A percentile compares a stretch with the other conserved stretches of the same genome.
Evolutionary conservation across 2,113 vertebrate species (phyloP).

Genomic region (Boleophthalmus pectinirostris): DNA sequence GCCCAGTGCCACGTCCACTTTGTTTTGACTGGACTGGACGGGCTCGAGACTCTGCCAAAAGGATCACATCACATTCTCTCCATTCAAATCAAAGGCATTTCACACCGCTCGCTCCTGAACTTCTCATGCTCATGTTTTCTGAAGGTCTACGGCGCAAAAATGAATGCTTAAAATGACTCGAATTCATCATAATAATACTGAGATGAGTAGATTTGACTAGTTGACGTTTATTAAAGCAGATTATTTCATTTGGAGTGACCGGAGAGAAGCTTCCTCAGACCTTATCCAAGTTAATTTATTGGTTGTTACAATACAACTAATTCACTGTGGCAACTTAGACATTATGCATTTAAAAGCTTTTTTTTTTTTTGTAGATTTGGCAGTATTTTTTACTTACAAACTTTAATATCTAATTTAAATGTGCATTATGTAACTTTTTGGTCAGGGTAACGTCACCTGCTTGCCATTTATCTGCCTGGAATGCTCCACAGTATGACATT

Average conservation of each 20-base stretch:
- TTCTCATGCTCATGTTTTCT: not conserved
- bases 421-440: no score
- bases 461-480: no score
- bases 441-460: no score
- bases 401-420: no score
- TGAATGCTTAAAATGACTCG: not conserved
- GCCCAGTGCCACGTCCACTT: conserved; percentile 65
- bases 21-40: conserved; percentile 50
- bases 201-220: not conserved
- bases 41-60: conserved; percentile 39
- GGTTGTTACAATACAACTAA: not conserved
- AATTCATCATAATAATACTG: not conserved
- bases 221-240: no score
- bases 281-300: not conserved
- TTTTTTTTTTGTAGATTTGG: not conserved
- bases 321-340: not conserved
- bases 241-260: not conserved
- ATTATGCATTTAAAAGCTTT: no score
- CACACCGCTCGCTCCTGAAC: conserved; percentile 9
- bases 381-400: not conserved
- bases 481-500: no score
- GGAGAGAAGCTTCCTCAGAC: not conserved
- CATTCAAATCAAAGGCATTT: conserved; percentile 14
- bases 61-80: conserved; percentile 16
- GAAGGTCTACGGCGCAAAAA: not conserved